Conservation (phyloP, 2,888 invertebrate genomes). For the Timema cristinae region DNA sequence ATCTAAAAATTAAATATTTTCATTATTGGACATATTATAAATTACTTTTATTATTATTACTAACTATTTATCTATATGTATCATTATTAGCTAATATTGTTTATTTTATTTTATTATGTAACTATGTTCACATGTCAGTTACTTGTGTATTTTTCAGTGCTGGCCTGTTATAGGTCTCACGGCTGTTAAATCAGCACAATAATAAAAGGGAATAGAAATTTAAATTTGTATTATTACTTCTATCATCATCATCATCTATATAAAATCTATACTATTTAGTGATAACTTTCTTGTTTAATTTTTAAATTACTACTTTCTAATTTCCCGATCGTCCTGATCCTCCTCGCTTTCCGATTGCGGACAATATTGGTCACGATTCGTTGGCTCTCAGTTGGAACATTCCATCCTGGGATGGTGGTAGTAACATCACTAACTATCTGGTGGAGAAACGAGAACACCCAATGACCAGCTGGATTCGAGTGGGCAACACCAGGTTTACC, state of each 20-base stretch:
- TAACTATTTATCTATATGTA: too few species aligned
- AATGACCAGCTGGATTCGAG: conserved; percentile 93
- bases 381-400: conserved; percentile 94
- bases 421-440: conserved; percentile 92
- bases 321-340: conserved; percentile 88
- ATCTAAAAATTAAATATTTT: too few species aligned
- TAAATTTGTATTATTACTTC: too few species aligned
- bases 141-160: too few species aligned
- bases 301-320: conserved; percentile 11
- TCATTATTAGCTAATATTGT: too few species aligned
- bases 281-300: conserved; percentile 18
- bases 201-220: too few species aligned
- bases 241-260: conserved; percentile 23
- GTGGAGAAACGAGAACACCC: conserved; percentile 95
- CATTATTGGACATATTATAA: too few species aligned
- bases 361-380: conserved; percentile 87
- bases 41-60: too few species aligned
- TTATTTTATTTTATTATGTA: too few species aligned
- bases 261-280: conserved; percentile 10
- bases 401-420: conserved; percentile 95
- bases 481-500: conserved; percentile 87
- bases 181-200: too few species aligned
- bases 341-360: conserved; percentile 83
- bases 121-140: too few species aligned
- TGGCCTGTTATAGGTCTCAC: too few species aligned